Conservation (phyloP, 2,113 vertebrate species). For the Gobiocypris rarus region DNA sequence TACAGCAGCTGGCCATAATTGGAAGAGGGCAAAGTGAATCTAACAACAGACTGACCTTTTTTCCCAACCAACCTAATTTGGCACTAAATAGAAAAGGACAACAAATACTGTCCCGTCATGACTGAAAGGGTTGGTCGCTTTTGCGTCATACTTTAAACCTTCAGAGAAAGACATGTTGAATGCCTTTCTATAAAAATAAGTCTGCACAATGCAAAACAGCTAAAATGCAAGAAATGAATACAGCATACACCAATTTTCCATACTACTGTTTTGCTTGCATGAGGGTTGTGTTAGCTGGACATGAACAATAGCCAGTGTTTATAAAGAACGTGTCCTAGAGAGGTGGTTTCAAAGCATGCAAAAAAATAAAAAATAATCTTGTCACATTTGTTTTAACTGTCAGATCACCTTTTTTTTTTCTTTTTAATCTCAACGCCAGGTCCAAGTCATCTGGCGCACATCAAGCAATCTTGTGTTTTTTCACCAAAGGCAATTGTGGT, state of each 20-base stretch:
- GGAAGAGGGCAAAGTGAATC: background rate
- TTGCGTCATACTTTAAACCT: background rate
- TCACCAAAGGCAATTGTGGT: conserved; percentile 18
- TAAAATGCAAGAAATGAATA: background rate
- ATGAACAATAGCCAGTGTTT: background rate
- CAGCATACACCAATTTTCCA: background rate
- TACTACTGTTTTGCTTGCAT: background rate
- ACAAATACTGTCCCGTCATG: background rate
- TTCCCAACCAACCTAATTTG: background rate
- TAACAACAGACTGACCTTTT: background rate
- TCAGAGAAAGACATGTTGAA: background rate
- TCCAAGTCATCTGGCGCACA: conserved; percentile 10
- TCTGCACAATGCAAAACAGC: no score
- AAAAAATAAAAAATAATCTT: background rate
- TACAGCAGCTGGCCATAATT: background rate
- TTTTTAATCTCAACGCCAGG: background rate
- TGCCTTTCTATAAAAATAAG: background rate
- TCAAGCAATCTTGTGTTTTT: conserved; percentile 19
- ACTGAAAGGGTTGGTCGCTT: background rate
- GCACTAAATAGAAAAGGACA: background rate
- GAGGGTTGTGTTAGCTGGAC: background rate
- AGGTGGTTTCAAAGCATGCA: background rate
- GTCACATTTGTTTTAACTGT: background rate
- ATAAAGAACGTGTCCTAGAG: background rate
- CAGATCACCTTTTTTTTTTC: background rate